phyloP scores from a whole-genome alignment of 1,140 invertebrate species.

The Eubasilissa regina region DNA sequence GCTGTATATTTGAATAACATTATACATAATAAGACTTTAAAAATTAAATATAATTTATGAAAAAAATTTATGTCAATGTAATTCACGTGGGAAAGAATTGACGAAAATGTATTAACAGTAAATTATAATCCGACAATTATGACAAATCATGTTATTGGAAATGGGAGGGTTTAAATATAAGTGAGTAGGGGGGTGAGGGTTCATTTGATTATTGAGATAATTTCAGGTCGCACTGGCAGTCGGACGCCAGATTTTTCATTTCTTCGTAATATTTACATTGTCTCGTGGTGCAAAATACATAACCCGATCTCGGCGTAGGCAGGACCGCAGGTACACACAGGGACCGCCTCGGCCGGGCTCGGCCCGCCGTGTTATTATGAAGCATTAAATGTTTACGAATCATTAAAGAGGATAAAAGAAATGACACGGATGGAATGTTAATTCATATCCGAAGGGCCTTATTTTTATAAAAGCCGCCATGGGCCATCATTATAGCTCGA shows the following conservation, averaged over 20 bases:
- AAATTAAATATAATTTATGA: no score
- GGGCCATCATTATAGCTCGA: constrained; percentile 54
- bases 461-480: constrained; percentile 51
- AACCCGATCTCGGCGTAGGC: not conserved
- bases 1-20: no score
- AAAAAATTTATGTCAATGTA: no score
- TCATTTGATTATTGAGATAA: no score
- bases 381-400: constrained; percentile 58
- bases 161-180: no score
- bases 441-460: constrained; percentile 57
- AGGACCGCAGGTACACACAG: not conserved
- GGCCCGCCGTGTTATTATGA: constrained; percentile 55
- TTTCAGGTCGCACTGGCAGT: no score
- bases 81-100: no score
- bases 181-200: no score
- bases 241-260: constrained; percentile 8
- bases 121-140: no score
- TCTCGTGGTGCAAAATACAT: constrained; percentile 1
- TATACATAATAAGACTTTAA: no score
- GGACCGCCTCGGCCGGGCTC: not conserved
- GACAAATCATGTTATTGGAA: no score
- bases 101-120: no score
- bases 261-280: constrained; percentile 17
- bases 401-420: constrained; percentile 59
- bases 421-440: constrained; percentile 60